phyloP scores from a whole-genome alignment of 2,113 vertebrate genomes.

The Ramphastos sulfuratus region DNA sequence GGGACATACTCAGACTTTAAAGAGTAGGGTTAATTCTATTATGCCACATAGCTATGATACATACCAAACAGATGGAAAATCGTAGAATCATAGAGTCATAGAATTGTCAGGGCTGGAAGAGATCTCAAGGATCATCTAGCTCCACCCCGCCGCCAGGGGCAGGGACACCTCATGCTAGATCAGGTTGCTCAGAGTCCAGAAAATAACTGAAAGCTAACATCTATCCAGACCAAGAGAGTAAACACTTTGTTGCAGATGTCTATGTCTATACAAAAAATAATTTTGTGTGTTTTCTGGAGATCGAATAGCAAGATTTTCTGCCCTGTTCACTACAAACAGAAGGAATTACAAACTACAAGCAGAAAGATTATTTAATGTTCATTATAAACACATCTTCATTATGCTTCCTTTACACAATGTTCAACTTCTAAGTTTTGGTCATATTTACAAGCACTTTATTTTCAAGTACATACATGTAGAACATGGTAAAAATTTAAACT shows the following conservation, averaged over 20 bases:
- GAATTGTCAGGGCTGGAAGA: too few species aligned
- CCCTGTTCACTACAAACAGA: background rate
- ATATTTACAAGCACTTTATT: background rate
- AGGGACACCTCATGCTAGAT: too few species aligned
- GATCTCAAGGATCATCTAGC: too few species aligned
- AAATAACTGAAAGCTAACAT: background rate
- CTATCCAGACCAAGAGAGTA: background rate
- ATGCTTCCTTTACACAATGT: background rate
- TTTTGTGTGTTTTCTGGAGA: background rate
- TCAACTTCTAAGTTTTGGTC: background rate
- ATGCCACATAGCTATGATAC: background rate
- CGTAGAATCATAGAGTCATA: too few species aligned
- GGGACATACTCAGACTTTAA: background rate
- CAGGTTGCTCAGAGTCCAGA: too few species aligned
- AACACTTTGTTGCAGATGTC: background rate
- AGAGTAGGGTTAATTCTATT: background rate
- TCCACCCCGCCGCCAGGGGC: too few species aligned
- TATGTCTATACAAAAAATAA: background rate
- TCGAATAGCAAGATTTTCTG: background rate
- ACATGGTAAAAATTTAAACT: too few species aligned
- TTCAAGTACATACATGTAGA: background rate
- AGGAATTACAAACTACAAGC: background rate
- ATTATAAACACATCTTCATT: background rate
- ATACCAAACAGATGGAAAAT: background rate
- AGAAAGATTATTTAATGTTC: background rate